phyloP scores from a whole-genome alignment of 1,140 invertebrate species.

The Drosophila kikkawai region DNA sequence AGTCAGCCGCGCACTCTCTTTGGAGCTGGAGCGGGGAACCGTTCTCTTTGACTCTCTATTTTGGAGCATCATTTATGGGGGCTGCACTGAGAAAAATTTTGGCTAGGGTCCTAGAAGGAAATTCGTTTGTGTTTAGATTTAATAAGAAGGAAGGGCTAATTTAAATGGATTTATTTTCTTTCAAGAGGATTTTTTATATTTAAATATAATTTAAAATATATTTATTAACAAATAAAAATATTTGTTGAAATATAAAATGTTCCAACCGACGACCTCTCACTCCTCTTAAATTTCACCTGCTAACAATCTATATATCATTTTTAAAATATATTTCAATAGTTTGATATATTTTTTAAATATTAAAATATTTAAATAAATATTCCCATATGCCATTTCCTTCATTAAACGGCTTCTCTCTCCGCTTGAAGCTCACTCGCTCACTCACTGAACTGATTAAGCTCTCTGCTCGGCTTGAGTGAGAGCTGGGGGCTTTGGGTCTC shows the following conservation, averaged over 20 bases:
- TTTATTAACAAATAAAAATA: not conserved
- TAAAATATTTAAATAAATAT: not conserved
- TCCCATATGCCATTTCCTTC: not conserved
- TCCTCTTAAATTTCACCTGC: too few species aligned
- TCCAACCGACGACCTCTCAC: too few species aligned
- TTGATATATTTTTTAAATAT: not conserved
- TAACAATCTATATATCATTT: not conserved
- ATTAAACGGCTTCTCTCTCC: not conserved
- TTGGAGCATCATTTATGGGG: constrained; percentile 24
- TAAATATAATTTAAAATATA: not conserved
- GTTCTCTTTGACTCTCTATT: not conserved
- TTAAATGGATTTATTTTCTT: too few species aligned
- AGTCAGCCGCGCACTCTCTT: constrained; percentile 29
- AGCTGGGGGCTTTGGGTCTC: constrained; percentile 42
- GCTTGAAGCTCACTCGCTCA: not conserved
- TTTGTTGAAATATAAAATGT: not conserved
- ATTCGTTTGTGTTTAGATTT: not conserved
- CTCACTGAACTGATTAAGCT: constrained; percentile 22
- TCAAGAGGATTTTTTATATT: not conserved
- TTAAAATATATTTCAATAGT: not conserved
- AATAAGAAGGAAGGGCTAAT: too few species aligned
- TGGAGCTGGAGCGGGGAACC: not conserved
- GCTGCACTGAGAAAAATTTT: not conserved
- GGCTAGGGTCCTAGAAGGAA: too few species aligned
- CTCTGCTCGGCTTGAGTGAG: constrained; percentile 10